Evolutionary conservation across 2,888 invertebrate genomes (phyloP), one percentile per base, ranked within the genome.

Genomic region (Diaperis boleti): DNA sequence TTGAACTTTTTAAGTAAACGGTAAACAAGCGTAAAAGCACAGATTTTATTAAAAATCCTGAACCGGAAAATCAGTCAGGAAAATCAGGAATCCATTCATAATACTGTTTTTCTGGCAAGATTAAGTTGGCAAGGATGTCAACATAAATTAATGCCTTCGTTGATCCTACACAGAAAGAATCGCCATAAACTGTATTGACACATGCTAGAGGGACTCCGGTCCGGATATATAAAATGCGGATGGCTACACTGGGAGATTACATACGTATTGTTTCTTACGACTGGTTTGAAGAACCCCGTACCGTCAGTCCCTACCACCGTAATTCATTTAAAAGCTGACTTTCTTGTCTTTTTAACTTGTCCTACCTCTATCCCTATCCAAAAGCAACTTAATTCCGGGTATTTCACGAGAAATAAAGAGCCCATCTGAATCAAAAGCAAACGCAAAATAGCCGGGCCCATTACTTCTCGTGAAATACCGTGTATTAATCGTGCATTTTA

Each of bases 101-200:
- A 52, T 35, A 13, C 22, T 22, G 37, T 52, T 52, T 20, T 31
- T 20, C 20, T 31, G 41, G 33, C 6, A 37, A 42, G 62, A 56
- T 62, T 62, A 62, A 57, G 44, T 49, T 17, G 50, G 29, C 13
- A 6, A 39, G 37, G 42, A 33, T 52, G 50, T 44, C 42, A 22
- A 64, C 64, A 63, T 67, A 67, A 67, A 67, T 66, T 67, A 67
- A 67, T 64, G 67, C 55, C 67, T 50, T 37, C 39, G 61, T 59
- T 68, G 71, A 69, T 71, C 71, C 67, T 65, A 57, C 64, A 64
- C 65, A 66, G 71, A 67, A 69, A 68, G 65, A 69, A 57, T 66
- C 66, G 68, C 70, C 71, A 72, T 72, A 72, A 72, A 72, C 68
- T 69, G 69, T 72, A 72, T 72, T 72, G 72, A 72, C 72, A 72